phyloP scores from a whole-genome alignment of 2,888 invertebrate genomes.

The Apeira syringaria region DNA sequence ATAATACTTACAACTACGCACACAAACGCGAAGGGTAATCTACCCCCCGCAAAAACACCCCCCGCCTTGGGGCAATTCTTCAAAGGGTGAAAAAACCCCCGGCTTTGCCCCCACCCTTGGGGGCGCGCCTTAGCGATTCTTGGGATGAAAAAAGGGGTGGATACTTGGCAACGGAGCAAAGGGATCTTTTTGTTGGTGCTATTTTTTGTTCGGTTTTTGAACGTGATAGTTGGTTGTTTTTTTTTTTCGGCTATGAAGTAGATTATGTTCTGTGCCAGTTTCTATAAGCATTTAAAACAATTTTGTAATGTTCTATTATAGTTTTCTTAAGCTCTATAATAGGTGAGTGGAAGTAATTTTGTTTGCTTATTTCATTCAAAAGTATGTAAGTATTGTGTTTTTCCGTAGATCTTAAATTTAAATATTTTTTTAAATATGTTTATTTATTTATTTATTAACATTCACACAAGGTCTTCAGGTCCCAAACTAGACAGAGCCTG shows the following conservation, averaged over 20 bases:
- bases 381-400: too few relatives aligned
- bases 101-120: constrained; percentile 41
- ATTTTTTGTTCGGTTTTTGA: constrained; percentile 56
- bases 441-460: too few relatives aligned
- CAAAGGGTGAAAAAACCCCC: constrained; percentile 81
- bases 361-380: too few relatives aligned
- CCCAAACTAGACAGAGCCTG: too few relatives aligned
- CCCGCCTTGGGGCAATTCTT: constrained; percentile 81
- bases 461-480: too few relatives aligned
- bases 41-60: constrained; percentile 59
- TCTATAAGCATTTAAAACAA: background rate
- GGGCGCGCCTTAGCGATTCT: constrained; percentile 79
- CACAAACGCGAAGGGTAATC: constrained; percentile 48
- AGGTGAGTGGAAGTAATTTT: too few relatives aligned
- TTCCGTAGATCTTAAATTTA: too few relatives aligned
- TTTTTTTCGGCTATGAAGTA: background rate
- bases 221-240: constrained; percentile 21
- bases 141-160: constrained; percentile 81
- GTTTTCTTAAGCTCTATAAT: too few relatives aligned
- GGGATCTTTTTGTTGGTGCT: constrained; percentile 46
- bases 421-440: too few relatives aligned
- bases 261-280: background rate
- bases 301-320: too few relatives aligned
- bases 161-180: constrained; percentile 74
- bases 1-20: constrained; percentile 68